Evolutionary conservation across 2,797 vertebrate genomes (phyloP), one percentile per base, ranked within the genome.

Genomic region (Falco cherrug): DNA sequence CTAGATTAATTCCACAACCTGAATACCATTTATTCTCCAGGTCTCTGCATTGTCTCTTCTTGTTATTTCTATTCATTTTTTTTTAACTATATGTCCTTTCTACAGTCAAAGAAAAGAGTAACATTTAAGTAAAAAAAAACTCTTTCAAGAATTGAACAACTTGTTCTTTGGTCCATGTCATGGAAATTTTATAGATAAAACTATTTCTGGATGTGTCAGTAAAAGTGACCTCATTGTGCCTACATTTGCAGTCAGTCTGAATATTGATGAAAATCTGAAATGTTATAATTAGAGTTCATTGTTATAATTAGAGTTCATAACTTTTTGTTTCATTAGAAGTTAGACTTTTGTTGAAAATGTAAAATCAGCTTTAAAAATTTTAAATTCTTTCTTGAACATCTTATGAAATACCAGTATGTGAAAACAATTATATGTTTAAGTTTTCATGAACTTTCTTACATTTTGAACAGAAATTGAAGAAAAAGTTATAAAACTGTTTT

Each of bases 181-280:
- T 12, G 3, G 5, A 85, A 91, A 89, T 89, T 89, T 93, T 60
- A 74, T 50, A 90, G 89, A 74, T 73, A 90, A 90, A 84, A 63
- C 68, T 96, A 92, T 92, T 96, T 87, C 76, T 95, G 84, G 71
- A 64, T 85, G 24, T 53, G 81, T 85, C 92, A 94, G 81, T 90
- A 80, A 82, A 90, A 95, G 6, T 94, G 25, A 67, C 43, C 41
- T 93, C 81, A 89, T 89, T 94, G 68, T 93, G 89, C 89, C 69
- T 89, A 73, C 41, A 4, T 93, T 77, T 93, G 84, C 81, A 97
- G 88, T 95, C 92, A 92, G 78, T 59, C 77, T 69, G 53, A 84
- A 50, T 86, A 93, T 50, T 20, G 5, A 92, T 57, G 68, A 93
- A 93, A 93, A 92, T 79, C 93, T 80, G 63, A 96, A 93, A 77